Conservation (phyloP, 2,797 vertebrate genomes). For the Typhlichthys eigenmanni region DNA sequence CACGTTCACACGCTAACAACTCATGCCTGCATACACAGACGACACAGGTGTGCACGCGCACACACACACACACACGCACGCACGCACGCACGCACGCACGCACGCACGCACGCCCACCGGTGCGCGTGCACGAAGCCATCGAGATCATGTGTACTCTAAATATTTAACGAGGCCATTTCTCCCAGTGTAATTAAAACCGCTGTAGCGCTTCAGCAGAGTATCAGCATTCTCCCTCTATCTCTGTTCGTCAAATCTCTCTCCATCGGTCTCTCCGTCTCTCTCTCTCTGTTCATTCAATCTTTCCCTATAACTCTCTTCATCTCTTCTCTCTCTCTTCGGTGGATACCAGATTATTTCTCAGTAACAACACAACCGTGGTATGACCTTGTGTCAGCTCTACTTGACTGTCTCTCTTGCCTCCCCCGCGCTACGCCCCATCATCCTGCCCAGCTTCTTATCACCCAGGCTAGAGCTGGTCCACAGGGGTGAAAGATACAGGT, state of each 20-base stretch:
- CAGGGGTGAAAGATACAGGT: slow-evolving; percentile 49
- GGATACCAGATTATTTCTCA: neutral
- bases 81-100: slow-evolving; percentile 13
- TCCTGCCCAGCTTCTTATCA: neutral
- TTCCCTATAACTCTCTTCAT: neutral
- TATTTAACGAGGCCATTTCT: slow-evolving; percentile 75
- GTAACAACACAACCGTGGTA: neutral
- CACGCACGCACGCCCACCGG: slow-evolving; percentile 25
- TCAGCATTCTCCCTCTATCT: slow-evolving; percentile 44
- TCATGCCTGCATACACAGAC: slow-evolving; percentile 7
- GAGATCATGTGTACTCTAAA: slow-evolving; percentile 71
- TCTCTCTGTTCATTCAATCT: slow-evolving; percentile 6
- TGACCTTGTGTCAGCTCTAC: too few species aligned
- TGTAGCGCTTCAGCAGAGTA: slow-evolving; percentile 56
- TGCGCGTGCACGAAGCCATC: slow-evolving; percentile 14
- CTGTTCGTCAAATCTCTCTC: neutral
- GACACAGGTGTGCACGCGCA: slow-evolving; percentile 19
- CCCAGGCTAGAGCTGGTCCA: neutral
- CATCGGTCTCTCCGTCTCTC: slow-evolving; percentile 31
- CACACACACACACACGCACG: slow-evolving; percentile 22
- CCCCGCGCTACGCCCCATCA: too few species aligned
- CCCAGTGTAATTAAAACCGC: slow-evolving; percentile 76
- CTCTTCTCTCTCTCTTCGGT: neutral
- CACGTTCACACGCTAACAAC: slow-evolving; percentile 2
- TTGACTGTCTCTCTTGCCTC: neutral